Base-by-base conservation (phyloP, 2,113 vertebrate species). In the Lota lota region DNA sequence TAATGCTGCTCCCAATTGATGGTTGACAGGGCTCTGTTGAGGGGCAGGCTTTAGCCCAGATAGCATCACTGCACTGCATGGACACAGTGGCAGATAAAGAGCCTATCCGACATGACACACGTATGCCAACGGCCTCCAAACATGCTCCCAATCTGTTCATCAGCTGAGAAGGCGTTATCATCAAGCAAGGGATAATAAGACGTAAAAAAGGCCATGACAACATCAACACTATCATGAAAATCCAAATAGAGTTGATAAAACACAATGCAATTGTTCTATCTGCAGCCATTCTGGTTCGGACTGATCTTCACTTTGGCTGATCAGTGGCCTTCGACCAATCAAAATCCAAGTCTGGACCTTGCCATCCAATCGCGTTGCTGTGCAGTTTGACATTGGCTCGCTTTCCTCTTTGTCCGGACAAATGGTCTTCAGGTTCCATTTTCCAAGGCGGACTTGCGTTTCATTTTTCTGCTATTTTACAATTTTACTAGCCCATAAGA, bases 1-100 rank as follows among this genome's bases (percentile, higher is more conserved):
- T 90, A 89, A 89, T 88, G 85, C 79, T 76, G 81, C 82, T 76
- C 81, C 80, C 80, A 77, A 87, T 91, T 91, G 89, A 91, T 85
- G 84, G 75, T 82, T 91, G 89, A 90, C 88, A 90, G 86, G 74
- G 68, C 75, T 86, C 87, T 78, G 79, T 84, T 88, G 83, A 92
- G 84, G 79, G 82, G 79, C 77, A 73, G 82, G 83, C 84, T 81
- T 88, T 83, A 83, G 72, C 11, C 24, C 76, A 20, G 91, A 93
- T 92, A 93, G 83, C 84, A 91, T 93, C 90, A 47, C 71, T 63
- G 69, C 79, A 72, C 75, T 76, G 83, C 86, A 70, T 81, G 88
- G 88, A 88, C 89, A 86, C 67, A 75, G 73, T 66, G 81, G 53
- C 82, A 84, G 87, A 90, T 90, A 89, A 90, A 85, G 85, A 80